A percentile compares a stretch with the other conserved stretches of the same genome.
These are phyloP conservation scores for Colossoma macropomum DNA, from an alignment of 2,113 vertebrate species.

Conservation along the genomic window DNA sequence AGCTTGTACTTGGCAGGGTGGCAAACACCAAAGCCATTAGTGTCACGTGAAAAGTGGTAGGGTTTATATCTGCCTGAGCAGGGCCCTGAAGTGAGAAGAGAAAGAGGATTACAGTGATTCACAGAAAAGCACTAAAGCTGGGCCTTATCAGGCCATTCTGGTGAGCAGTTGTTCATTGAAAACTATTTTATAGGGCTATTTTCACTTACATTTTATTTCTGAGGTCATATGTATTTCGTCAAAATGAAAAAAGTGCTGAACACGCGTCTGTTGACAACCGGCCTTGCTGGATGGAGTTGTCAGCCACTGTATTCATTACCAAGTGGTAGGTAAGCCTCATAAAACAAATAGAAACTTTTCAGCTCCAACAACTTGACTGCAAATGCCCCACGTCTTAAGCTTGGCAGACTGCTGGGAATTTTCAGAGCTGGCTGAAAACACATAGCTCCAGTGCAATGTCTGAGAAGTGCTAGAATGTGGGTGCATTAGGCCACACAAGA, in stretches of 20 bases:
- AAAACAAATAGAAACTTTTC: conserved; percentile 1
- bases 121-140: conserved; percentile 37
- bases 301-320: neutral
- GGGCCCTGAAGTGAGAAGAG: conserved; percentile 36
- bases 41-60: conserved; percentile 39
- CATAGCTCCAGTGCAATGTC: conserved; percentile 31
- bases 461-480: conserved; percentile 47
- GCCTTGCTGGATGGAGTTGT: neutral
- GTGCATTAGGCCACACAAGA: conserved; percentile 47
- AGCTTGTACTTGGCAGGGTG: neutral
- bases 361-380: neutral
- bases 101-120: conserved; percentile 51
- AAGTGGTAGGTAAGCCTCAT: neutral
- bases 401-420: conserved; percentile 20
- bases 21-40: conserved; percentile 41
- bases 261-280: neutral
- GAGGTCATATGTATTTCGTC: neutral
- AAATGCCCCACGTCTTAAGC: neutral
- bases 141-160: conserved; percentile 37
- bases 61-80: conserved; percentile 37
- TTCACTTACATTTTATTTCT: neutral
- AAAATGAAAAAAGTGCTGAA: neutral
- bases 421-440: conserved; percentile 13
- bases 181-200: neutral
- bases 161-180: conserved; percentile 24